Evolutionary conservation across 1,140 invertebrate genomes (phyloP).

Genomic region (Cherax destructor): DNA sequence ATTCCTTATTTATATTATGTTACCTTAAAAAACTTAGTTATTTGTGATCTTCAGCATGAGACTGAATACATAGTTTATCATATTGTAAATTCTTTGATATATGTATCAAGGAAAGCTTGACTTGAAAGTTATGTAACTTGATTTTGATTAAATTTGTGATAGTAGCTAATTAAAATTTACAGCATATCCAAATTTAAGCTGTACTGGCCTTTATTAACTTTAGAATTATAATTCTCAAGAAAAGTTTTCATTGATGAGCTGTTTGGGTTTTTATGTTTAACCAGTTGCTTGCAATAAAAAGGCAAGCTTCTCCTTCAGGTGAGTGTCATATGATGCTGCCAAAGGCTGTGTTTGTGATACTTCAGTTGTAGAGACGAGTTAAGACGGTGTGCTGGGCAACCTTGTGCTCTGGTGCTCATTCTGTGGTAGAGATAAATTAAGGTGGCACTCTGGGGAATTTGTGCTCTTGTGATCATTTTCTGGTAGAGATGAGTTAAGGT

Average conservation of each 20-base stretch:
- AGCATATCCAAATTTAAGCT: neutral
- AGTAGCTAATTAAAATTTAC: neutral
- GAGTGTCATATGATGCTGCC: neutral
- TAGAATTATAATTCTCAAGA: neutral
- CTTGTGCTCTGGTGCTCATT: neutral
- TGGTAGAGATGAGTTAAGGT: too few relatives aligned
- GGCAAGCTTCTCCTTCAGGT: neutral
- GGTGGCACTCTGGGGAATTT: too few relatives aligned
- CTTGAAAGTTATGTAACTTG: neutral
- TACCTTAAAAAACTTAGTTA: neutral
- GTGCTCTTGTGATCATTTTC: neutral
- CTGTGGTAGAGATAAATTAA: too few relatives aligned
- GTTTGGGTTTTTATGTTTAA: neutral
- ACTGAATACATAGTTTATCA: neutral
- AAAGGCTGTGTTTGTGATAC: neutral
- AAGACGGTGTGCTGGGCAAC: neutral
- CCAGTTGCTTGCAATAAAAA: neutral
- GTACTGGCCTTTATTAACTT: neutral
- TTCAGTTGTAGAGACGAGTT: neutral
- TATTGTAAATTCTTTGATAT: neutral
- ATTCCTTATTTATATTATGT: neutral
- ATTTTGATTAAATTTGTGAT: neutral
- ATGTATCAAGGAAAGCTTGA: neutral
- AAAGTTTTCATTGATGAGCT: neutral
- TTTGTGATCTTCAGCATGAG: neutral